A percentile compares a stretch with the other conserved stretches of the same genome.
These are phyloP conservation scores for Phallusia fumigata DNA, from an alignment of 23 tunicate genomes.

Conservation along the genomic window DNA sequence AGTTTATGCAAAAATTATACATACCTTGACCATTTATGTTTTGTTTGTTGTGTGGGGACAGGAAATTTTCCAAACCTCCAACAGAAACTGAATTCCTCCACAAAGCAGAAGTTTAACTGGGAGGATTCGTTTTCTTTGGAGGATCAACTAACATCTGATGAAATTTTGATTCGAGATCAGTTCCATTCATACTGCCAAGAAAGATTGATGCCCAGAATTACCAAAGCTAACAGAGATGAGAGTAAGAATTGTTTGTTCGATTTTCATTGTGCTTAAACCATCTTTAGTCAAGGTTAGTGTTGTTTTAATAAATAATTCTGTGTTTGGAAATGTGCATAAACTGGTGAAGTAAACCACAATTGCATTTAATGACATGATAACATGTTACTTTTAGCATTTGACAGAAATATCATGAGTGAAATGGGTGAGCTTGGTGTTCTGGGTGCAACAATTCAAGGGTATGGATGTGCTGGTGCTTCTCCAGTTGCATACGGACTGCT, in stretches of 20 bases:
- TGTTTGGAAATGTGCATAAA: no score
- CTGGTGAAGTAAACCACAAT: not conserved
- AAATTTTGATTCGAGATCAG: constrained; percentile 86
- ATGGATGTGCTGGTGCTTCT: constrained; percentile 98
- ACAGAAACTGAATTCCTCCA: not conserved
- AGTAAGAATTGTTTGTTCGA: constrained; percentile 31
- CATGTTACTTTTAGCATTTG: constrained; percentile 55
- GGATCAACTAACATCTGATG: constrained; percentile 68
- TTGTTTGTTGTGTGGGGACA: not conserved
- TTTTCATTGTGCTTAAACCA: no score
- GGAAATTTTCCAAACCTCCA: not conserved
- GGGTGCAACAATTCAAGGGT: constrained; percentile 86
- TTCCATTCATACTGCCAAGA: constrained; percentile 87
- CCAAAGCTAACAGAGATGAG: constrained; percentile 83
- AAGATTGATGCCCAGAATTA: constrained; percentile 85
- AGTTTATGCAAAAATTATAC: no score
- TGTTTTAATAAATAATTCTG: no score
- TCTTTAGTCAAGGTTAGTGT: no score
- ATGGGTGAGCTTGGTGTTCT: constrained; percentile 95
- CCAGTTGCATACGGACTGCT: constrained; percentile 89
- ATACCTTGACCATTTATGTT: not conserved
- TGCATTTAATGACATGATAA: not conserved
- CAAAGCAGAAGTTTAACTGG: constrained; percentile 33
- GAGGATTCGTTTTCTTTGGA: constrained; percentile 82
- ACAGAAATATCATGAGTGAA: constrained; percentile 74